Conservation (phyloP, 2,888 invertebrate species). For the Ferrisia virgata region DNA sequence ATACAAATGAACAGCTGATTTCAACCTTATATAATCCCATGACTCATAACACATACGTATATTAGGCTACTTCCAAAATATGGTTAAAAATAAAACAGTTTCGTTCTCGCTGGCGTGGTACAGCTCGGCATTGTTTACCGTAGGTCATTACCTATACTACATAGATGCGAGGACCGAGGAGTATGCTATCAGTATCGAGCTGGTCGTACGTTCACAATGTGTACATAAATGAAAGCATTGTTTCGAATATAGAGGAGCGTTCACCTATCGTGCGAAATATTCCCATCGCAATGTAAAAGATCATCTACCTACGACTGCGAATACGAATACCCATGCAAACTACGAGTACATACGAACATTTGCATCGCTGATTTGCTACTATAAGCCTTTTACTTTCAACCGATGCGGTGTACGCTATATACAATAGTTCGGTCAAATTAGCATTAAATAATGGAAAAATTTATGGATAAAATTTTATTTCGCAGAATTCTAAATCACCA, state of each 20-base stretch:
- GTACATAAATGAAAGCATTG: background rate
- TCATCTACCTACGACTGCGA: background rate
- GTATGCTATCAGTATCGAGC: background rate
- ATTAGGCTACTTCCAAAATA: background rate
- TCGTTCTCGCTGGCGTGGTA: background rate
- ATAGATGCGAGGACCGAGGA: too few relatives aligned
- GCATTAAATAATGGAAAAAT: too few relatives aligned
- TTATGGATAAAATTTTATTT: too few relatives aligned
- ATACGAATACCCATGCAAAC: too few relatives aligned
- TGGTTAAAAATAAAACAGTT: slow-evolving; percentile 17
- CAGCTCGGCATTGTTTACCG: background rate
- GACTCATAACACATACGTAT: too few relatives aligned
- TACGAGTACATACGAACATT: too few relatives aligned
- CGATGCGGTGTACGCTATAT: background rate
- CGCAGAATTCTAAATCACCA: too few relatives aligned
- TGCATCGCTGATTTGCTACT: too few relatives aligned
- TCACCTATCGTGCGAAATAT: slow-evolving; percentile 23
- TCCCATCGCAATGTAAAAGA: background rate
- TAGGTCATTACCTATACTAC: background rate
- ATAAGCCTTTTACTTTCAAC: background rate
- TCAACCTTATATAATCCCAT: background rate
- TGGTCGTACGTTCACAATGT: background rate
- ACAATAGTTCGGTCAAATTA: too few relatives aligned
- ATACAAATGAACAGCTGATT: background rate
- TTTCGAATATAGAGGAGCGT: background rate